Evolutionary conservation across 2,888 invertebrate genomes (phyloP), one percentile per base, ranked within the genome.

Genomic region (Yponomeuta evonymella): DNA sequence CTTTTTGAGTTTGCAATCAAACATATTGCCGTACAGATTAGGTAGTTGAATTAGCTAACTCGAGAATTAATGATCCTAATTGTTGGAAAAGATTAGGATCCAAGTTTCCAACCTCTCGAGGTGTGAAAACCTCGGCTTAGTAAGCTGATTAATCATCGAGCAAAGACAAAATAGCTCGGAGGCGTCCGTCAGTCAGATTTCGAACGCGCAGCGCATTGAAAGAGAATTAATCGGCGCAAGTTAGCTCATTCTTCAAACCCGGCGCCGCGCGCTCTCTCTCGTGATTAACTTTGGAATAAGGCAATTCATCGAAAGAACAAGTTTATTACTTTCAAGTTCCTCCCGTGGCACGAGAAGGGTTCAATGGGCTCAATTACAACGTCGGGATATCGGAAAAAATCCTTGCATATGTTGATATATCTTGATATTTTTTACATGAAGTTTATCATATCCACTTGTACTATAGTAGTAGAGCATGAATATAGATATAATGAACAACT

Each of bases 281-380:
- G 79, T 82, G 84, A 88, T 87, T 88, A 87, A 88, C 85, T 88
- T 83, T 78, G 78, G 82, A 82, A 85, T 84, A 84, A 85, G 79
- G 81, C 84, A 83, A 87, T 88, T 86, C 83, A 85, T 83, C 81
- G 81, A 82, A 84, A 82, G 84, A 84, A 86, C 86, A 87, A 88
- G 83, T 88, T 88, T 86, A 87, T 87, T 86, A 84, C 86, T 85
- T 83, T 83, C 82, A 83, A 85, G 80, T 86, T 85, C 78, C 30
- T 64, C 76, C 78, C 77, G 76, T 33, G 33, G 80, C 83, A 83
- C 78, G 79, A 79, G 78, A 72, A 83, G 82, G 81, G 81, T 58
- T 58, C 83, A 88, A 88, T 86, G 81, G 81, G 76, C 75, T 83
- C 87, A 87, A 87, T 89, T 86, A 86, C 81, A 69, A 29, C 48